Base-by-base conservation (phyloP, 30 jellyfish, hydroid and myxozoan genomes). In the Aurelia sp. region DNA sequence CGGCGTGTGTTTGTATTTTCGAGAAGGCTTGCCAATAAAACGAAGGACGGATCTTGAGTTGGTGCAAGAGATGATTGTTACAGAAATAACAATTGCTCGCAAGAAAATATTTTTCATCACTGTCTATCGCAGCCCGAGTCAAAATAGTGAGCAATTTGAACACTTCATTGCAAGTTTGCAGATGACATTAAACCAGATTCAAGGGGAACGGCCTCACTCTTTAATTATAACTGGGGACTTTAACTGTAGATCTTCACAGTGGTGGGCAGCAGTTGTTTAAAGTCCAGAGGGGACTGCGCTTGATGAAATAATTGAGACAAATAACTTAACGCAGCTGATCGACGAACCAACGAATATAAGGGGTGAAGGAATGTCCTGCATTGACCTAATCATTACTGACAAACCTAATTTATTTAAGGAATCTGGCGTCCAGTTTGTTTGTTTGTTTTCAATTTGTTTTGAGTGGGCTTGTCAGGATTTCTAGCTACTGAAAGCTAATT, bases 11-110 rank as follows among this genome's bases (percentile, higher is more conserved):
- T 27, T 27, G 33, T 27, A 27, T 27, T 27, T 27, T 27, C 33
- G 51, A 40, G 51, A 40, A 3, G 11, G 11, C 3, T 8, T 40
- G 8, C 11, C 51, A 40, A 40, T 40, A 3, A 80, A 41, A 80
- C 90, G 90, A 11, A 64, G 90, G 22, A 80, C 78, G 1, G 83
- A 80, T 31, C 90, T 80, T 21, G 90, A 76, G 52, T 30, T 80
- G 21, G 41, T 80, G 22, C 90, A 80, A 27, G 83, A 80, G 52
- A 47, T 53, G 62, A 21, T 80, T 67, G 66, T 65, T 68, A 4
- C 90, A 4, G 90, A 80, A 80, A 80, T 35, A 3, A 63, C 74
- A 17, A 65, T 80, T 40, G 90, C 74, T 9, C 51, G 76, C 20
- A 27, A 27, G 33, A 27, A 27, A 27, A 27, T 27, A 27, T 27